Percentiles rank a stretch among this genome's conserved stretches.
Evolutionary conservation across 2,113 vertebrate genomes (phyloP).

Genomic region (Lucifuga dentata): DNA sequence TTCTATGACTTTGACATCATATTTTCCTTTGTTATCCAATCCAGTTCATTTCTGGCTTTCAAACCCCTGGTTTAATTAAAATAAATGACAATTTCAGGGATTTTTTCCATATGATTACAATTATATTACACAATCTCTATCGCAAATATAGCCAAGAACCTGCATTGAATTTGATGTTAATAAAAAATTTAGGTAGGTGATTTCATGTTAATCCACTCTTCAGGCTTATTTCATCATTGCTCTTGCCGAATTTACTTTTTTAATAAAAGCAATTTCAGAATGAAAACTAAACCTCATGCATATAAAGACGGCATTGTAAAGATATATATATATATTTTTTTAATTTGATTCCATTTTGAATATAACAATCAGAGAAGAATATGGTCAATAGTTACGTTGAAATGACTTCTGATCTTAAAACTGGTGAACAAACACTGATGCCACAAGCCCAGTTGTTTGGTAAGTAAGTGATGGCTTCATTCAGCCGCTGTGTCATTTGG

Average conservation of each 20-base stretch:
- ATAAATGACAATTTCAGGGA: conserved; percentile 43
- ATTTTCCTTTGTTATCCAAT: conserved; percentile 72
- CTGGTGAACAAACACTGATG: conserved; percentile 55
- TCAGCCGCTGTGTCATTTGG: conserved; percentile 74
- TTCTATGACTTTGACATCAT: conserved; percentile 73
- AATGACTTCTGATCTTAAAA: conserved; percentile 1
- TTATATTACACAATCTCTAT: conserved; percentile 37
- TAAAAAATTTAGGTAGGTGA: conserved; percentile 8
- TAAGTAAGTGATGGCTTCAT: conserved; percentile 80
- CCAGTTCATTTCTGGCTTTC: conserved; percentile 63
- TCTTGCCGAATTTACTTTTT: conserved; percentile 1
- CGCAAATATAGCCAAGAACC: conserved; percentile 15
- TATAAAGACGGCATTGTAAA: not conserved
- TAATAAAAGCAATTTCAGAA: conserved; percentile 1
- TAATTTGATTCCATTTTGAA: conserved; percentile 11
- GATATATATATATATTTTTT: not conserved
- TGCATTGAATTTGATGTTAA: conserved; percentile 15
- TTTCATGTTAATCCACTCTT: conserved; percentile 22
- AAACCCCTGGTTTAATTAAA: conserved; percentile 68
- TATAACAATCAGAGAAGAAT: conserved; percentile 25
- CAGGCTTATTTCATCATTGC: conserved; percentile 14
- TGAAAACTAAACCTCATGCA: conserved; percentile 1
- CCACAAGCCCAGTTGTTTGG: conserved; percentile 71
- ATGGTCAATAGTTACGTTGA: conserved; percentile 8
- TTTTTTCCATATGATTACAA: conserved; percentile 40